Evolutionary conservation across 2,113 vertebrate species (phyloP), one percentile per base, ranked within the genome.

Genomic region (Chaetops frenatus): DNA sequence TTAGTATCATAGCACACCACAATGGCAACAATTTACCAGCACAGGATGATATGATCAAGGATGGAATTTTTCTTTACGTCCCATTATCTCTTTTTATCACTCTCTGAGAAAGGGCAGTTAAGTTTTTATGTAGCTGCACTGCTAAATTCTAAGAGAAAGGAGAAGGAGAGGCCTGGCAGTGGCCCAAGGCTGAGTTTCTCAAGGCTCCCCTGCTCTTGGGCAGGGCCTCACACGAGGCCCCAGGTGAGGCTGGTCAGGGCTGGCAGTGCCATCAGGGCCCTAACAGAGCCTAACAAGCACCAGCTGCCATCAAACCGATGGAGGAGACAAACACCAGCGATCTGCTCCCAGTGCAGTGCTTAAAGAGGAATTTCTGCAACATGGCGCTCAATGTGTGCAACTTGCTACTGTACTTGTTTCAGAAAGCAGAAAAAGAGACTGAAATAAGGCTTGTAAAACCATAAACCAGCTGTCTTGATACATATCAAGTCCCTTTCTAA

Each of bases 131-230:
- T 21, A 61, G 53, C 48, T 45, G 10, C 8, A 36, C 3, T 48
- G 15, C 14, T 60, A 40, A 67, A 76, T 35, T 70, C 36, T n/a
- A 12, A 61, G 62, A 94, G 58, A 69, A 86, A 65, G 11, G 12
- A 45, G 40, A 50, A 66, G 2, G 4, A 1, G 1, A 47, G 10
- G 12, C 15, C 23, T 22, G 7, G 27, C 35, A 1, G 0, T 1
- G 7, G 23, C 23, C 10, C 44, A 40, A 25, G 23, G 20, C 40
- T 16, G 60, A 47, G 31, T 11, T 79, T 14, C 14, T 56, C 33
- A 31, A 20, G 10, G 74, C 9, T 48, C 9, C 10, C 15, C 11
- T 0, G 6, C 19, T 17, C 35, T 10, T 1, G 21, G 58, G 47
- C 19, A 45, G 11, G 53, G 29, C 7, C 17, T 7, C 15, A 15